Evolutionary conservation across 2,888 invertebrate species (phyloP).

Genomic region (Sphaerophoria taeniata): DNA sequence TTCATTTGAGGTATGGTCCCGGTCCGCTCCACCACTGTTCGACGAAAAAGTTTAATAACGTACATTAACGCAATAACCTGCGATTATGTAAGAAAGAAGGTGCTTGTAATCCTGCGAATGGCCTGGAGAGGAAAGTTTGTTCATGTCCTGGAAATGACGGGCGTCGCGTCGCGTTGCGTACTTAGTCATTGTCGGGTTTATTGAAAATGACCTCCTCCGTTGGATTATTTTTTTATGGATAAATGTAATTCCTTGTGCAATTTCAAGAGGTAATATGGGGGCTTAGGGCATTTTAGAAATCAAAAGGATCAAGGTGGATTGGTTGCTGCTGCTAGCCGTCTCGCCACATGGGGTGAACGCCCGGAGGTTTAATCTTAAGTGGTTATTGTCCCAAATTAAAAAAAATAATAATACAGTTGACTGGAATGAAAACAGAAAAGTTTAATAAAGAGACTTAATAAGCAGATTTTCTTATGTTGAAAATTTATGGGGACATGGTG

Average conservation of each 20-base stretch:
- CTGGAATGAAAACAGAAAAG: background rate
- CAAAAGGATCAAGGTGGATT: constrained; percentile 61
- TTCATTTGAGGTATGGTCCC: constrained; percentile 23
- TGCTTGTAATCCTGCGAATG: constrained; percentile 71
- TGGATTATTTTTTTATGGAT: constrained; percentile 40
- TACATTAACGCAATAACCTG: constrained; percentile 75
- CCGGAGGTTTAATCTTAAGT: constrained; percentile 53
- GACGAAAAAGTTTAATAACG: constrained; percentile 68
- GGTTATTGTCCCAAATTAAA: constrained; percentile 62
- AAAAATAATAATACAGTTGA: background rate
- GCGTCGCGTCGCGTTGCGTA: background rate
- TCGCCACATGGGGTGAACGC: constrained; percentile 35
- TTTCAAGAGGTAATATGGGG: constrained; percentile 43
- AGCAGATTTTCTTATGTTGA: too few species aligned
- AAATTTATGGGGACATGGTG: too few species aligned
- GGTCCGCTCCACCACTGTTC: background rate
- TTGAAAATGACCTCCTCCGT: constrained; percentile 68
- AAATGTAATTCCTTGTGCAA: constrained; percentile 27
- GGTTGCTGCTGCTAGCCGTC: constrained; percentile 24
- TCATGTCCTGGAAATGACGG: constrained; percentile 44
- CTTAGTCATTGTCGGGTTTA: constrained; percentile 41
- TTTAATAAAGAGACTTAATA: too few species aligned
- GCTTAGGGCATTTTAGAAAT: constrained; percentile 66
- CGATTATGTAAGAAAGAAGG: constrained; percentile 72
- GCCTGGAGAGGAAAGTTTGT: constrained; percentile 72